Evolutionary conservation across 2,797 vertebrate genomes (phyloP), one percentile per base, ranked within the genome.

Genomic region (Pantherophis vulpinus): DNA sequence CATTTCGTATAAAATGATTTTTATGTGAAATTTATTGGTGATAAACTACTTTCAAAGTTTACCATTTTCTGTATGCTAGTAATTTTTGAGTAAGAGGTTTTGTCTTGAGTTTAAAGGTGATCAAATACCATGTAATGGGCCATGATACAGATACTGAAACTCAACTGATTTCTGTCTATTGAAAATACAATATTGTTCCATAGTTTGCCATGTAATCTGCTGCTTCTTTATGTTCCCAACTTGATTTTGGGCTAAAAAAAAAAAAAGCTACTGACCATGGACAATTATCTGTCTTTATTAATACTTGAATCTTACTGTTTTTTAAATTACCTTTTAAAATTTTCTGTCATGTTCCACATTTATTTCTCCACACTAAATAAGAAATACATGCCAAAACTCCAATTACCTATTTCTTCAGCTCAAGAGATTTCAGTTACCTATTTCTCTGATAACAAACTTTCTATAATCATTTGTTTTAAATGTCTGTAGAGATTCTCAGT

Each of bases 341-440:
- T 91, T 29, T 88, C n/a, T 74, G 29, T 58, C 83, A 70, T 13
- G 13, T 27, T 56, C 58, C 70, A 88, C 2, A 55, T 58, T 93
- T 37, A 55, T 66, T 93, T 37, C 70, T 20, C n/a, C 47, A 47
- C 60, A 55, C 23, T 32, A 63, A n/a, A 25, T 18, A 32, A 89
- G 27, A 93, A 91, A 93, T 89, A 63, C n/a, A 6, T 42, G 91
- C 1, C 91, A 91, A 86, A 63, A 89, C 91, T 13, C 61, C 74
- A 90, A 93, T 70, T 70, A 70, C 63, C n/a, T 70, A 70, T 70
- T 18, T 51, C 0, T 7, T 86, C 90, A 88, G 13, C 5, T 54
- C 27, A 87, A 51, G 90, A 42, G 60, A 70, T 60, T 66, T 74
- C 32, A 74, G 25, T 60, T 90, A 61, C 79, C 42, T 83, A 70